These are phyloP conservation scores for Tridacna crocea DNA, from an alignment of 2,888 invertebrate genomes.

Conservation along the genomic window DNA sequence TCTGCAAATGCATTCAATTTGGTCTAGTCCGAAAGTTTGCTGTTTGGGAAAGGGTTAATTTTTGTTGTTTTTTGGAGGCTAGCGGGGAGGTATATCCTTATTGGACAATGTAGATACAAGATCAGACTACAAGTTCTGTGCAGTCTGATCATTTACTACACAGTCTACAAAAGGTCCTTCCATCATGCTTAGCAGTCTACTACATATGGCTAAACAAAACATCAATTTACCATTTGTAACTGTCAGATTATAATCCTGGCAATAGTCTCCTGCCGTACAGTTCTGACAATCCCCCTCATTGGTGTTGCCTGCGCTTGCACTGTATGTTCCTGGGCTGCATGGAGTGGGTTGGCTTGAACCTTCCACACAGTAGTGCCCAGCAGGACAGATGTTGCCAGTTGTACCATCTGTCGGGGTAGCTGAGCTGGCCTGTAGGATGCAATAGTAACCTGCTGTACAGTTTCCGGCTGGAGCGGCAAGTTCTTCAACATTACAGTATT, in stretches of 20 bases:
- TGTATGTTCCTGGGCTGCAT: slow-evolving; percentile 78
- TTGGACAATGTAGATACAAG: too few species aligned
- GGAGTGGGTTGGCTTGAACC: slow-evolving; percentile 72
- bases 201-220: too few species aligned
- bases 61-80: too few species aligned
- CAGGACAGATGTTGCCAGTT: slow-evolving; percentile 77
- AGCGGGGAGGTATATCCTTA: too few species aligned
- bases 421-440: slow-evolving; percentile 66
- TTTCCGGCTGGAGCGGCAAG: slow-evolving; percentile 75
- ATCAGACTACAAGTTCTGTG: too few species aligned
- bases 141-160: too few species aligned
- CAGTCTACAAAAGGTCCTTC: too few species aligned
- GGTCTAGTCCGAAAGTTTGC: too few species aligned
- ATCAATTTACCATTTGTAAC: slow-evolving; percentile 67
- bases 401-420: slow-evolving; percentile 71
- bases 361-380: slow-evolving; percentile 75
- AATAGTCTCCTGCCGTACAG: slow-evolving; percentile 77
- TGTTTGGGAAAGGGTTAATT: too few species aligned
- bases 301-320: slow-evolving; percentile 69
- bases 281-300: slow-evolving; percentile 69
- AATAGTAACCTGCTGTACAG: slow-evolving; percentile 81
- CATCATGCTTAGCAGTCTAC: too few species aligned
- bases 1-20: too few species aligned
- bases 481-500: slow-evolving; percentile 78
- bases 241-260: slow-evolving; percentile 77